phyloP scores from a whole-genome alignment of 2,113 vertebrate genomes.

The Nothobranchius kuhntae region DNA sequence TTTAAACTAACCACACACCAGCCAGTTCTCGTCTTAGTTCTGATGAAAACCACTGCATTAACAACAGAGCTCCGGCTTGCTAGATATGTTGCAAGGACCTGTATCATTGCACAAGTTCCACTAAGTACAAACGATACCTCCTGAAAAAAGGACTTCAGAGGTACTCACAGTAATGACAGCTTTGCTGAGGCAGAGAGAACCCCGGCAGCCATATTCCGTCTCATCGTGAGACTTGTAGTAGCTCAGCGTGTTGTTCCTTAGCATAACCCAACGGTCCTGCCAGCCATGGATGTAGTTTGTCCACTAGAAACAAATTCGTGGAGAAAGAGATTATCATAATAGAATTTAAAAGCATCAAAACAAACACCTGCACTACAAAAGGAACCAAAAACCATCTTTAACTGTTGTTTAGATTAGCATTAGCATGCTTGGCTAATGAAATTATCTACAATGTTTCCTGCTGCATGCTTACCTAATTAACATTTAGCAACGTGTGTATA shows the following conservation, averaged over 20 bases:
- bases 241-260: slow-evolving; percentile 93
- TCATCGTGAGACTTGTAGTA: slow-evolving; percentile 98
- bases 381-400: background rate
- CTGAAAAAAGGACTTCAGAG: background rate
- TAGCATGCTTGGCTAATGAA: too few species aligned
- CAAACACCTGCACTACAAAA: background rate
- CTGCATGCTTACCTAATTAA: background rate
- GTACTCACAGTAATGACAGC: slow-evolving; percentile 93
- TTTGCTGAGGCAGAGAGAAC: slow-evolving; percentile 97
- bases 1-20: too few species aligned
- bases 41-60: background rate
- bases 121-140: background rate
- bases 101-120: slow-evolving; percentile 6
- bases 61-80: background rate
- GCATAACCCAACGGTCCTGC: slow-evolving; percentile 97
- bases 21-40: slow-evolving; percentile 5
- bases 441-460: background rate
- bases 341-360: background rate
- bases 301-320: slow-evolving; percentile 81
- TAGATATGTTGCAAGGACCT: slow-evolving; percentile 4
- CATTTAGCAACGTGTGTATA: background rate
- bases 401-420: too few species aligned
- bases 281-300: slow-evolving; percentile 99
- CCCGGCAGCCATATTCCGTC: slow-evolving; percentile 94
- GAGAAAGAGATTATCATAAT: background rate